Evolutionary conservation across 2,797 vertebrate genomes (phyloP), one percentile per base, ranked within the genome.

Genomic region (Alauda arvensis): DNA sequence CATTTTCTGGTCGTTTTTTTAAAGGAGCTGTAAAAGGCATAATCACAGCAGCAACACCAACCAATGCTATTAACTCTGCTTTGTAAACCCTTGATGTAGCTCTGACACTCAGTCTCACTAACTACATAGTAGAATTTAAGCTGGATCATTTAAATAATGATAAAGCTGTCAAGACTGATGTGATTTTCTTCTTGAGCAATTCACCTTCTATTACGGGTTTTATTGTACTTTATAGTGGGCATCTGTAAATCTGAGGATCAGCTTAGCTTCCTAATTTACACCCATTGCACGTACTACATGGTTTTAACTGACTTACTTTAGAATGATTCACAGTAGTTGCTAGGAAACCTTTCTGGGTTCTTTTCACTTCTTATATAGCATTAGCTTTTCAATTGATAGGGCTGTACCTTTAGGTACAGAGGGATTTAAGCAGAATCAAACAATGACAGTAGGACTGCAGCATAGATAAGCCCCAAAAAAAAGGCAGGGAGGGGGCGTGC

Each of bases 301-400:
- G 93, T 93, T 97, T 97, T 96, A 96, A 96, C 93, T 94, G 94
- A 96, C 95, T 97, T 87, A 90, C 94, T 96, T 96, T 94, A 91
- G 92, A 95, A 94, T 86, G 89, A 96, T 96, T 96, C 91, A 95
- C 89, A 93, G 94, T 95, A 96, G 96, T 96, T 97, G 93, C 96
- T 97, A 96, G 95, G 95, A 96, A 96, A 97, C 91, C 89, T 95
- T 97, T 95, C 95, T 96, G 90, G 95, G 95, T 96, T 96, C 94
- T 95, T 95, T 95, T 95, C 92, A 89, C 90, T 95, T 96, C 96
- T 95, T 95, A 95, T 95, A 95, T 79, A 85, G 93, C 92, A 95
- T 96, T 96, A 96, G 95, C 92, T 92, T 96, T 97, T 96, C 93
- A 92, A 93, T 95, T 92, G 95, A 96, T 96, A 97, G 97, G 93